These are phyloP conservation scores for Acropternis orthonyx DNA, from an alignment of 2,797 vertebrate genomes.

Conservation along the genomic window DNA sequence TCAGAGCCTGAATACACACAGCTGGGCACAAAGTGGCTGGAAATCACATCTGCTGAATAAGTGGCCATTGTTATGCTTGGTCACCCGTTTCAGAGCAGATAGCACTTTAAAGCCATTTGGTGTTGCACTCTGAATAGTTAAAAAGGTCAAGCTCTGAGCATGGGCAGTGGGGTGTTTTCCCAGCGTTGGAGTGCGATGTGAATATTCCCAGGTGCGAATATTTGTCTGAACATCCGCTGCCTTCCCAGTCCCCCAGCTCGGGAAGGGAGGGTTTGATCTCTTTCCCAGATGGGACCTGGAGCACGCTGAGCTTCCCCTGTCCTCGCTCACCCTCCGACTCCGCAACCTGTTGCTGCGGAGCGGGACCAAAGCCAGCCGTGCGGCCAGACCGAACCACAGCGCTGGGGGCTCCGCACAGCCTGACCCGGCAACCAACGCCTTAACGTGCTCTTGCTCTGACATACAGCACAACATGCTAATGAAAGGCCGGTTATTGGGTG, in stretches of 20 bases:
- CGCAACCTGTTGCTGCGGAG: neutral
- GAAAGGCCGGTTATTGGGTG: accelerated
- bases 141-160: conserved; percentile 53
- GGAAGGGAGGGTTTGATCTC: conserved; percentile 1
- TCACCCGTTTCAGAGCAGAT: conserved; percentile 48
- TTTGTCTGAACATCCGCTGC: conserved; percentile 28
- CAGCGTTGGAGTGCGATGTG: conserved; percentile 8
- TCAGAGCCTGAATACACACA: conserved; percentile 55
- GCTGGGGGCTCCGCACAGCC: neutral
- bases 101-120: conserved; percentile 59
- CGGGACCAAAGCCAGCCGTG: neutral
- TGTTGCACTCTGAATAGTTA: conserved; percentile 39
- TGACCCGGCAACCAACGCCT: neutral
- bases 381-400: neutral
- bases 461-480: accelerated
- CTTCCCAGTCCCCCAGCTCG: neutral
- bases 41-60: conserved; percentile 60
- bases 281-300: neutral
- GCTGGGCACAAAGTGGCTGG: conserved; percentile 39
- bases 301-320: neutral
- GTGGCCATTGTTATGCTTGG: conserved; percentile 58
- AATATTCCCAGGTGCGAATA: conserved; percentile 52
- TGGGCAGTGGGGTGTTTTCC: conserved; percentile 26
- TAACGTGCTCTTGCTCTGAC: neutral
- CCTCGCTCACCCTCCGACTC: neutral